Evolutionary conservation across 2,797 vertebrate genomes (phyloP), one percentile per base, ranked within the genome.

Genomic region (Gephyroberyx darwinii): DNA sequence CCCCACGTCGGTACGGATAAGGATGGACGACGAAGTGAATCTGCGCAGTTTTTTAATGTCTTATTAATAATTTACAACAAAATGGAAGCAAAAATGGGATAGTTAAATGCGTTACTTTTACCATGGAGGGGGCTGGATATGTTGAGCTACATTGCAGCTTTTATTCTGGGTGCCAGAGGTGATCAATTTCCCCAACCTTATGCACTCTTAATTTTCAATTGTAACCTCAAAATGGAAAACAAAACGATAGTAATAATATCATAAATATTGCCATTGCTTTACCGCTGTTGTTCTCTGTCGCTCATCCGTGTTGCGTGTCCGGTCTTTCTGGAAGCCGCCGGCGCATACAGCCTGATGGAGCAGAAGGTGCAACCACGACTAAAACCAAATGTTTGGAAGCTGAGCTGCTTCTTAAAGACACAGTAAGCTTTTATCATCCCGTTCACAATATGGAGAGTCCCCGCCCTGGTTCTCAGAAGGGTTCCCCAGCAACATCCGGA

Each of bases 51-150:
- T 74, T 82, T 82, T 58, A 58, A 78, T 54, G 20, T 0, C 47
- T 69, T 48, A 86, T 91, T 20, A 88, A 90, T 89, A 71, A 89
- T 91, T 84, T 31, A 91, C 17, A 57, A 84, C 69, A 87, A 90
- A 82, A 91, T 90, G 88, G 84, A 89, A 87, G 57, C 66, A 74
- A 35, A 66, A 47, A 55, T 30, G 60, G 55, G 77, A 55, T 63
- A 35, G 16, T 69, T 43, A 52, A 14, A 17, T 54, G 52, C 35
- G 30, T 48, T 59, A 43, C 16, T 7, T 56, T 60, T 43, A 59
- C 70, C 47, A 52, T 41, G 47, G 26, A 76, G 58, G 30, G 2
- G 5, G 10, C 41, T 2, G 14, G 30, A 48, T 51, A 43, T 1
- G 47, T 41, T 56, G 48, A 62, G 71, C 72, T 19, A 47, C 45